These are phyloP conservation scores for Acanthornis magna DNA, from an alignment of 2,797 vertebrate genomes.

Conservation along the genomic window DNA sequence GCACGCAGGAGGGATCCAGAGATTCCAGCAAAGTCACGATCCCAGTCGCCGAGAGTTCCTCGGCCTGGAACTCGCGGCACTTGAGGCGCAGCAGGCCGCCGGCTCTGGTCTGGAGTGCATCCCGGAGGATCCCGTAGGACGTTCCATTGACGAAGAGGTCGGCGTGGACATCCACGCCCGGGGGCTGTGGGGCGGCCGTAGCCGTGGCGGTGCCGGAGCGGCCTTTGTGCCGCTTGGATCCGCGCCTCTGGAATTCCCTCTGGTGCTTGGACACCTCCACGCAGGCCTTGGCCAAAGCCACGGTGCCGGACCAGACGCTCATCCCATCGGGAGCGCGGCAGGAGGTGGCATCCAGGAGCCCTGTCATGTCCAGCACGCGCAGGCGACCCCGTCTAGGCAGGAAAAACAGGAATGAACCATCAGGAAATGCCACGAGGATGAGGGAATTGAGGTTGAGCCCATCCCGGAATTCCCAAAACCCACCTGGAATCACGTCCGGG, in stretches of 20 bases:
- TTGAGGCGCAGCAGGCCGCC: slow-evolving; percentile 79
- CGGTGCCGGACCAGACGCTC: slow-evolving; percentile 89
- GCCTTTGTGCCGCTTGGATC: slow-evolving; percentile 40
- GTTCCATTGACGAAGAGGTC: slow-evolving; percentile 89
- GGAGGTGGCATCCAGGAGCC: slow-evolving; percentile 68
- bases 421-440: not conserved
- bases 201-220: not conserved
- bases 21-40: slow-evolving; percentile 63
- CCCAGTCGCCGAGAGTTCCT: slow-evolving; percentile 82
- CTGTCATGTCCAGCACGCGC: slow-evolving; percentile 85
- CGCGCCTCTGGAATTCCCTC: not conserved
- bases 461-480: too few relatives aligned
- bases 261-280: slow-evolving; percentile 72
- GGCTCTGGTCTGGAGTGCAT: slow-evolving; percentile 71
- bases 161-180: slow-evolving; percentile 75
- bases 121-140: slow-evolving; percentile 81
- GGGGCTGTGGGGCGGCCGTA: not conserved
- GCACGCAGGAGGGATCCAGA: slow-evolving; percentile 74
- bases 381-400: not conserved
- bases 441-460: too few relatives aligned
- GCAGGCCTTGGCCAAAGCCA: slow-evolving; percentile 85
- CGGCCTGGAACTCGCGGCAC: slow-evolving; percentile 86
- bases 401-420: not conserved
- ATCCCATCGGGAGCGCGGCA: slow-evolving; percentile 76
- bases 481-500: too few relatives aligned